These are phyloP conservation scores for Disparrhopalites patrizii DNA, from an alignment of 2,888 invertebrate genomes.

Conservation along the genomic window DNA sequence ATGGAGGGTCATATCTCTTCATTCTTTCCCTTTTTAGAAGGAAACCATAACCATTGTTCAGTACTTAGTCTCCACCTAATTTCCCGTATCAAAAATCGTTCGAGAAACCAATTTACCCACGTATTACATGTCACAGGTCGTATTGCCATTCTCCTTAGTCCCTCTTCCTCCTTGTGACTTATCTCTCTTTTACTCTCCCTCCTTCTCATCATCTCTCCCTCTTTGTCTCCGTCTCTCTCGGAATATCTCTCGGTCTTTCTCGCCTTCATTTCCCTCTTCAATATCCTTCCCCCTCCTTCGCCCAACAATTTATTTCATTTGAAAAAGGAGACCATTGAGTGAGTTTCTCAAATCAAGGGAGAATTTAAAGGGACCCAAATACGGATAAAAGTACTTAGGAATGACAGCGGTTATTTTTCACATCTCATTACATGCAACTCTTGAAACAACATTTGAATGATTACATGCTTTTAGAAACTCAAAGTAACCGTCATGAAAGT, in stretches of 20 bases:
- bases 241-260: no score
- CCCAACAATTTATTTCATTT: no score
- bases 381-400: conserved; percentile 28
- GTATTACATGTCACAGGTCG: not conserved
- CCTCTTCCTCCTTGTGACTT: no score
- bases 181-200: no score
- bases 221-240: no score
- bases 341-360: not conserved
- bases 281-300: no score
- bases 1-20: not conserved
- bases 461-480: not conserved
- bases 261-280: no score
- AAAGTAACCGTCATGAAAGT: not conserved
- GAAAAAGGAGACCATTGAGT: not conserved
- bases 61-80: not conserved
- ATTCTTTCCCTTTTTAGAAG: not conserved
- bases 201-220: no score
- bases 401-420: conserved; percentile 24
- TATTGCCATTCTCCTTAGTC: no score
- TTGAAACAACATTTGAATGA: not conserved
- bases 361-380: conserved; percentile 14
- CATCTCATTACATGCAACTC: conserved; percentile 1
- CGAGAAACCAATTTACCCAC: not conserved
- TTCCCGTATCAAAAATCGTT: conserved; percentile 1
- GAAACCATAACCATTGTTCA: not conserved